Base-by-base conservation (phyloP, 2,888 invertebrate genomes). In the Macropis europaea region DNA sequence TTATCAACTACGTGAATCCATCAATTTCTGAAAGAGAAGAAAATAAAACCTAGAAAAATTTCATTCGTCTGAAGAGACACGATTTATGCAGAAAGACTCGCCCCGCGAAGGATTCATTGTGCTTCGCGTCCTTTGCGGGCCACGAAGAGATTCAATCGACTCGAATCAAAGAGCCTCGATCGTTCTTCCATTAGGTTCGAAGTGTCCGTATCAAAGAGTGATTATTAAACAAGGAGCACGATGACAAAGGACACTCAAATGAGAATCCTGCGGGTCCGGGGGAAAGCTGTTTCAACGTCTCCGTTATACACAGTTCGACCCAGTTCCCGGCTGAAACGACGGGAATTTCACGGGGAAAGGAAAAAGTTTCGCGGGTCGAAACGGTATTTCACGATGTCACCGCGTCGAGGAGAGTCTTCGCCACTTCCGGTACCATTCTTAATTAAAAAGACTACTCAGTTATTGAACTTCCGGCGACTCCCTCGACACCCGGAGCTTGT, bases 401-500 rank as follows among this genome's bases (percentile, higher is more conserved):
- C 15, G 9, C 6, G 26, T 24, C n/a, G n/a, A n/a, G 45, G 26
- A 40, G 40, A 43, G 53, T 53, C 53, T 62, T 42, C 34, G 34
- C 19, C 34, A 26, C 45, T 47, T 67, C 47, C 15, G 67, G 15
- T 22, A 40, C 34, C 22, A 34, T 63, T 63, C 62, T 68, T 68
- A 68, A 68, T 68, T 64, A 68, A 68, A 68, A 68, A 54, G 40
- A 54, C 47, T 11, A 54, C 53, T 43, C 60, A 11, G 47, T 63
- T 63, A 54, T 68, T 42, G 56, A 67, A 67, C 24, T 42, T 63
- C 26, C 42, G 48, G 28, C 48, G 48, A 48, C 36, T 48, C 34
- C 26, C 15, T 38, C 7, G 13, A 7, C 19, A 11, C 38, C n/a
- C n/a, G n/a, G n/a, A n/a, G 24, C 26, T 32, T 47, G 47, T 48